Evolutionary conservation across 2,888 invertebrate genomes (phyloP).

Genomic region (Cryptops parisi): DNA sequence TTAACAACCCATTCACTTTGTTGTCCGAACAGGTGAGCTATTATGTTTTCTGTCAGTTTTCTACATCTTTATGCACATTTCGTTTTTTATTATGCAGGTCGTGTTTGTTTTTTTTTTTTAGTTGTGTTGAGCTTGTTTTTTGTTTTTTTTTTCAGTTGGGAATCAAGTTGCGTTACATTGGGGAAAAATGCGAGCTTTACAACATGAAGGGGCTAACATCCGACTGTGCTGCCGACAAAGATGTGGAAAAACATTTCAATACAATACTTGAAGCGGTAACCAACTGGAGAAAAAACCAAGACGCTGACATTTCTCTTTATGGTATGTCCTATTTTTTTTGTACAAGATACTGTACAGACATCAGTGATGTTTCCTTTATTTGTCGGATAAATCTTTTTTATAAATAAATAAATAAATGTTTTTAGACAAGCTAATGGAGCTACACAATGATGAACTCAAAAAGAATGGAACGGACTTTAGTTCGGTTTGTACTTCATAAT

Average conservation of each 20-base stretch:
- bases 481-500: no score
- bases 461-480: slow-evolving; percentile 27
- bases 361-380: no score
- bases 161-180: slow-evolving; percentile 19
- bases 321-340: no score
- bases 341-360: no score
- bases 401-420: no score
- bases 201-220: slow-evolving; percentile 25
- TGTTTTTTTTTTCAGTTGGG: slow-evolving; percentile 5
- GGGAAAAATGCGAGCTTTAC: slow-evolving; percentile 31
- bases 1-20: slow-evolving; percentile 36
- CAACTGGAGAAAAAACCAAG: slow-evolving; percentile 27
- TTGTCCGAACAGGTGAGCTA: slow-evolving; percentile 34
- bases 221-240: slow-evolving; percentile 25
- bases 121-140: neutral
- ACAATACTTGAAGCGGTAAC: slow-evolving; percentile 31
- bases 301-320: slow-evolving; percentile 24
- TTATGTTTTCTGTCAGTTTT: neutral
- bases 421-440: slow-evolving; percentile 25
- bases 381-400: no score
- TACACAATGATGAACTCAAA: slow-evolving; percentile 30
- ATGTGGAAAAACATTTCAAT: slow-evolving; percentile 34
- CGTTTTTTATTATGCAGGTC: neutral
- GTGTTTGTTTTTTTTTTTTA: neutral
- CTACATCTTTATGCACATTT: neutral